These are phyloP conservation scores for Drosophila robusta DNA, from an alignment of 2,888 invertebrate species.

Conservation along the genomic window DNA sequence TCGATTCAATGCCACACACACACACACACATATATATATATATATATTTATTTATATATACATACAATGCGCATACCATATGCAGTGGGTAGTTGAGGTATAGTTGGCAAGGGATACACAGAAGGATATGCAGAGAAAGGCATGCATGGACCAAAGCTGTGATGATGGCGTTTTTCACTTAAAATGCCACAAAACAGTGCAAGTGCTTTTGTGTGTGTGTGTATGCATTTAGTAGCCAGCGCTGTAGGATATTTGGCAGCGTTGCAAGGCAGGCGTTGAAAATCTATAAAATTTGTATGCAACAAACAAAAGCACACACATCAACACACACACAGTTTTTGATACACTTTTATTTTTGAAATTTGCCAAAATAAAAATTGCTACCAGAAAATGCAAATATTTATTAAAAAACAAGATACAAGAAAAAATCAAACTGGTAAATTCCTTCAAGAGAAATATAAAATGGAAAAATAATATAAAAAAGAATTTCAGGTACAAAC, in stretches of 20 bases:
- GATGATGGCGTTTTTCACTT: slow-evolving; percentile 71
- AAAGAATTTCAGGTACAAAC: too few relatives aligned
- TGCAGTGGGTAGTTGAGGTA: not conserved
- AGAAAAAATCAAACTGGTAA: slow-evolving; percentile 28
- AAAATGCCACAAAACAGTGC: slow-evolving; percentile 59
- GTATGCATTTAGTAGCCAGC: slow-evolving; percentile 3
- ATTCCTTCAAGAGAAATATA: slow-evolving; percentile 14
- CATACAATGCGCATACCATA: slow-evolving; percentile 4
- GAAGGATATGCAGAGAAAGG: slow-evolving; percentile 17
- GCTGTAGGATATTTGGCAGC: slow-evolving; percentile 71
- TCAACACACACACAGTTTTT: slow-evolving; percentile 23
- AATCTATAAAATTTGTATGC: slow-evolving; percentile 73
- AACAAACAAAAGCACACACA: slow-evolving; percentile 54
- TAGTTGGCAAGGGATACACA: slow-evolving; percentile 13
- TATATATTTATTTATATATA: not conserved
- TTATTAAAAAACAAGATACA: slow-evolving; percentile 8
- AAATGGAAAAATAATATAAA: not conserved
- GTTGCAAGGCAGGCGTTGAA: slow-evolving; percentile 64
- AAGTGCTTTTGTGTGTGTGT: slow-evolving; percentile 13
- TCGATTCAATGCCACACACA: slow-evolving; percentile 45
- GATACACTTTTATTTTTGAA: slow-evolving; percentile 50
- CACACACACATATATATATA: slow-evolving; percentile 14
- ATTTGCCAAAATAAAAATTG: slow-evolving; percentile 45
- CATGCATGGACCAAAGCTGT: slow-evolving; percentile 45
- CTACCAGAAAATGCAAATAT: slow-evolving; percentile 19